Evolutionary conservation across 1,140 invertebrate genomes (phyloP).

Genomic region (Bombus soroeensis): DNA sequence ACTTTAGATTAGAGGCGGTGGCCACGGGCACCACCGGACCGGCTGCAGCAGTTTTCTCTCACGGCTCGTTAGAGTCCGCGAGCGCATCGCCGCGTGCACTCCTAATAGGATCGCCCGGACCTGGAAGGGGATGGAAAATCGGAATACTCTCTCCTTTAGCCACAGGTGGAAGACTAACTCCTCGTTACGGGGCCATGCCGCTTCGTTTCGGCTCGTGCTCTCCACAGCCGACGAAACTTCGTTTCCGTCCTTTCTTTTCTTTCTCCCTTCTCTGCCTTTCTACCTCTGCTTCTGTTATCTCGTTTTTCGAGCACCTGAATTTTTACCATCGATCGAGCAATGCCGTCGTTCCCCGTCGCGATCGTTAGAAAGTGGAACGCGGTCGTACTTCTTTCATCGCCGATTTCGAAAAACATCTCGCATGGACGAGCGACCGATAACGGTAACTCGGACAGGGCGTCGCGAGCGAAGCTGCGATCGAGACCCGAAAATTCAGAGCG

Average conservation of each 20-base stretch:
- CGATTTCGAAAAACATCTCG: conserved; percentile 13
- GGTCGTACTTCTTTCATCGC: background rate
- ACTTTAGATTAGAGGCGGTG: conserved; percentile 67
- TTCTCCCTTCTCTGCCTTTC: background rate
- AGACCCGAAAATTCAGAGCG: background rate
- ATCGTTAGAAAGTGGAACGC: background rate
- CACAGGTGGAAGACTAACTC: conserved; percentile 48
- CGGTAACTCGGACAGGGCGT: background rate
- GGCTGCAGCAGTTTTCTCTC: conserved; percentile 63
- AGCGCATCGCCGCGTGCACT: conserved; percentile 61
- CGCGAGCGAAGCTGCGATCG: background rate
- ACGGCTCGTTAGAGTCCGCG: conserved; percentile 66
- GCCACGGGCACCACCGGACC: conserved; percentile 10
- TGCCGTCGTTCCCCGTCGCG: background rate
- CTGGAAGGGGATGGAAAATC: conserved; percentile 44
- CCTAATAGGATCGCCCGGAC: conserved; percentile 56
- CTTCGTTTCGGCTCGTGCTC: conserved; percentile 41
- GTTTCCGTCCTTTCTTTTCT: background rate
- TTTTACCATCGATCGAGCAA: background rate
- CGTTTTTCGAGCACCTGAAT: background rate
- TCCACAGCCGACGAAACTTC: background rate
- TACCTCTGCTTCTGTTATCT: background rate
- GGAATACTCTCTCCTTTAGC: conserved; percentile 18
- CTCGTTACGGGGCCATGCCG: conserved; percentile 58
- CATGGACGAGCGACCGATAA: conserved; percentile 29